Evolutionary conservation across 2,113 vertebrate species (phyloP).

Genomic region (Passerina amoena): DNA sequence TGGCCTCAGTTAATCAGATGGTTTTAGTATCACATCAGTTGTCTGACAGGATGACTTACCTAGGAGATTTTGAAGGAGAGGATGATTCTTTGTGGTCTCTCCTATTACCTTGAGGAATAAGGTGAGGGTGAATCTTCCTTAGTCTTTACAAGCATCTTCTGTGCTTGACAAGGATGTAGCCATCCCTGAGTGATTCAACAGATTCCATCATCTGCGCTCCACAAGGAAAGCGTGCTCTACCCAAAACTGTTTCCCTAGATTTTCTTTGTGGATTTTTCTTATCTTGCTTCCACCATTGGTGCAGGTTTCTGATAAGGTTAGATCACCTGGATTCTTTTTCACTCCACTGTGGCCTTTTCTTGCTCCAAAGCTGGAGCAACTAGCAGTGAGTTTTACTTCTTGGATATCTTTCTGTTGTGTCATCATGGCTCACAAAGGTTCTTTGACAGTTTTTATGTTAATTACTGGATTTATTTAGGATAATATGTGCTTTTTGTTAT

Average conservation of each 20-base stretch:
- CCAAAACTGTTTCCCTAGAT: neutral
- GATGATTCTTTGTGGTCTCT: neutral
- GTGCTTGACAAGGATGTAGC: neutral
- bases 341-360: neutral
- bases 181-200: rapidly evolving
- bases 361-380: neutral
- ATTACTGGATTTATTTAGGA: neutral
- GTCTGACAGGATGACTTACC: neutral
- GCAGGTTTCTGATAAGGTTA: neutral
- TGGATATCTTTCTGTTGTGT: neutral
- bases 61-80: neutral
- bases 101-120: neutral
- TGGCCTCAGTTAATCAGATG: neutral
- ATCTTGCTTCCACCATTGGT: neutral
- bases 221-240: neutral
- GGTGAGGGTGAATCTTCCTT: neutral
- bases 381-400: neutral
- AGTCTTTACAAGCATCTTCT: neutral
- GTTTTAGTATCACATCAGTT: neutral
- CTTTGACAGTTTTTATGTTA: neutral
- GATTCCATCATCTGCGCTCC: neutral
- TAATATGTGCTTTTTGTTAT: neutral
- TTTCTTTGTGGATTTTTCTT: neutral
- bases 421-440: neutral
- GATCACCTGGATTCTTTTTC: neutral